These are phyloP conservation scores for Sitodiplosis mosellana DNA, from an alignment of 1,140 invertebrate genomes.

Conservation along the genomic window DNA sequence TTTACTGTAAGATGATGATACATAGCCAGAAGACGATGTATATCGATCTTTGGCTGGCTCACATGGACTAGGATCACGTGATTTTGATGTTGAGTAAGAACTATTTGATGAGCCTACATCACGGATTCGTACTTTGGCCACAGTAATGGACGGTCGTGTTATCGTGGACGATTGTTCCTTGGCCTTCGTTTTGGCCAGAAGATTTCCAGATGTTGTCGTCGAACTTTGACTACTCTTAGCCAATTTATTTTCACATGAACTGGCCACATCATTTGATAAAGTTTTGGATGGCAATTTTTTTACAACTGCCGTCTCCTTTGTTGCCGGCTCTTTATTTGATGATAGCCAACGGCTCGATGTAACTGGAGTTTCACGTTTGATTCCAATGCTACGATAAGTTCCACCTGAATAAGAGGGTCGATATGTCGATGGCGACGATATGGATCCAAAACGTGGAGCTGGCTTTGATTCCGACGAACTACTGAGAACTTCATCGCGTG, in stretches of 20 bases:
- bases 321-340: neutral
- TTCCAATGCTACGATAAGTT: constrained; percentile 19
- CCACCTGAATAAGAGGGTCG: constrained; percentile 22
- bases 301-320: neutral
- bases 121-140: too few relatives aligned
- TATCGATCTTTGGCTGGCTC: constrained; percentile 10
- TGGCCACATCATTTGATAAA: neutral
- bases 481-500: constrained; percentile 10
- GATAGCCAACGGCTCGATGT: neutral
- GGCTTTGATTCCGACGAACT: constrained; percentile 5
- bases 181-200: neutral
- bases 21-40: neutral
- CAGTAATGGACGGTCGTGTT: too few relatives aligned
- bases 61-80: neutral
- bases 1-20: neutral
- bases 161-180: too few relatives aligned
- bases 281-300: neutral
- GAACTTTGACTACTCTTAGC: neutral
- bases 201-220: neutral
- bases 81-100: neutral
- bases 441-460: constrained; percentile 1
- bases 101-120: too few relatives aligned
- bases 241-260: neutral
- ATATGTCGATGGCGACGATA: constrained; percentile 18
- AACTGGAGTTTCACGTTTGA: constrained; percentile 6